These are phyloP conservation scores for Sparus aurata DNA, from an alignment of 2,797 vertebrate species.

Conservation along the genomic window DNA sequence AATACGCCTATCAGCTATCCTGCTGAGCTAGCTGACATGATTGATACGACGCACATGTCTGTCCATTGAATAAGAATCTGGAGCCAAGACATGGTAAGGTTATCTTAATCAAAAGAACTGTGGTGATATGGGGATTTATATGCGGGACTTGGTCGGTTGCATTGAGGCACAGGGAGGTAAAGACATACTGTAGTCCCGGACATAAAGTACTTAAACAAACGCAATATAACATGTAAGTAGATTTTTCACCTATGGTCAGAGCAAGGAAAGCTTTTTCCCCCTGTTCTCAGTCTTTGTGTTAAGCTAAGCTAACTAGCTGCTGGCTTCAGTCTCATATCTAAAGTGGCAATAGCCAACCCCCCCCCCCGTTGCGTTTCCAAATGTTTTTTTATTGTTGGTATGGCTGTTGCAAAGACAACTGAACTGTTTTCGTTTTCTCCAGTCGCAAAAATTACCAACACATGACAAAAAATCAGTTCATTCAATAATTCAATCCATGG, in stretches of 20 bases:
- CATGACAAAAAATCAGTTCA: too few relatives aligned
- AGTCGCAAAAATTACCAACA: too few relatives aligned
- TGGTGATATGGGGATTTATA: background rate
- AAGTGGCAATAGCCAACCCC: too few relatives aligned
- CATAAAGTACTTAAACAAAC: background rate
- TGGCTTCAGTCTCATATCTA: background rate
- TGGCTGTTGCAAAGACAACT: too few relatives aligned
- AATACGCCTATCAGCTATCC: background rate
- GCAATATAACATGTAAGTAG: background rate
- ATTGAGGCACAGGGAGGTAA: background rate
- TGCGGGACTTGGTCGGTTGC: accelerated
- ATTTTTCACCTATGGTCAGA: background rate
- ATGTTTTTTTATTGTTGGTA: too few relatives aligned
- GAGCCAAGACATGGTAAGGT: background rate
- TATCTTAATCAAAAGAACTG: background rate
- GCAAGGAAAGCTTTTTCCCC: background rate
- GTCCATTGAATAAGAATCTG: background rate
- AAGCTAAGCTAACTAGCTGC: background rate
- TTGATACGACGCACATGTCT: background rate
- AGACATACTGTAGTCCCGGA: background rate
- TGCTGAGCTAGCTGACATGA: background rate
- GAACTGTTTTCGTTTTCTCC: too few relatives aligned
- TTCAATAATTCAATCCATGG: too few relatives aligned
- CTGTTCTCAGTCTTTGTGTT: background rate
- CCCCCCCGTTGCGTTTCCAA: too few relatives aligned